Base-by-base conservation (phyloP, 2,797 vertebrate species). In the Pipistrellus nathusii region DNA sequence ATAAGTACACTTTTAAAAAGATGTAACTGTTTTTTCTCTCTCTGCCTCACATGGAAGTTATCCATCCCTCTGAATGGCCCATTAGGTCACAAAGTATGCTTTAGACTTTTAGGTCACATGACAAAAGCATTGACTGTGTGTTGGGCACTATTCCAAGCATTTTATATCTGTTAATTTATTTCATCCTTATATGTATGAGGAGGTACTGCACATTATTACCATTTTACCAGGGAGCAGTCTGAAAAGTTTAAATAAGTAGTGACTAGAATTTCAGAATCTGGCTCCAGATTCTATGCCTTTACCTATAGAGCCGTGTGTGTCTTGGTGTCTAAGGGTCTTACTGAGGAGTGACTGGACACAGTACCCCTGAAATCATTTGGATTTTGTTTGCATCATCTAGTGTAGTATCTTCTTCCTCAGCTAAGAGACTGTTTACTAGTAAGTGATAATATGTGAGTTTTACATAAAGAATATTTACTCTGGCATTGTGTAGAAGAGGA, bases 81-180 rank as follows among this genome's bases (percentile, higher is more conserved):
- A 0, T 15, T 59, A 35, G 55, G 10, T 53, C 46, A 27, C 18
- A 35, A 9, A 86, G 14, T 48, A 4, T 15, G 10, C 72, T 44
- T 57, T 66, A n/a, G 17, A 27, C 32, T 76, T 7, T 32, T 23
- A 1, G 35, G 0, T 88, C 41, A 13, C 27, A 9, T n/a, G 20
- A 53, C 8, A 8, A 7, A 48, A n/a, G 5, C 25, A 12, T 64
- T 85, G 46, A 18, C 41, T 44, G 1, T 51, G 15, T 68, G 20
- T 6, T 8, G n/a, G 57, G 41, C 32, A 2, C 14, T 85, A 0
- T 62, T 76, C 66, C 64, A 30, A 30, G 41, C 13, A 35, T 15
- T 55, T 78, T 8, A 9, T 2, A 0, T n/a, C 6, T 76, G 3
- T n/a, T 6, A 0, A 3, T 72, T 12, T 32, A 21, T 35, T 51